Percentiles rank a stretch among this genome's conserved stretches.
These are phyloP conservation scores for Geotrypetes seraphini DNA, from an alignment of 2,797 vertebrate species.

Conservation along the genomic window DNA sequence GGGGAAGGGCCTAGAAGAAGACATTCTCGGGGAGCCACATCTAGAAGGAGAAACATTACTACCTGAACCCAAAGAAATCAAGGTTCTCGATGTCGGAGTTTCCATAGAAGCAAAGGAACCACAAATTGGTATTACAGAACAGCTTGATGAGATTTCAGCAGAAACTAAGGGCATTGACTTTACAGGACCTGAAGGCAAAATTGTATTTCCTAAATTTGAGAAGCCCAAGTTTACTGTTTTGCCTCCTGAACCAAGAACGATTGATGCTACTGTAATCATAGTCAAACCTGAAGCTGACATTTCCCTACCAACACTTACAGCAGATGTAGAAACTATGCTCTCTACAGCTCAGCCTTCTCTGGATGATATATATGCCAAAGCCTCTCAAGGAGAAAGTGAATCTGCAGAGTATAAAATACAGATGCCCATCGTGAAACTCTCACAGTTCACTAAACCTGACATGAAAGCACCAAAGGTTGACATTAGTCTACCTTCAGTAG, in stretches of 20 bases:
- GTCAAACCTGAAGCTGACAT: too few relatives aligned
- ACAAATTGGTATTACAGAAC: background rate
- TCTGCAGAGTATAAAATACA: background rate
- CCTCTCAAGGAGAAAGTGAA: background rate
- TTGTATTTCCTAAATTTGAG: slow-evolving; percentile 56
- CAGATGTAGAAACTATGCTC: fast-evolving
- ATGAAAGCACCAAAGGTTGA: background rate
- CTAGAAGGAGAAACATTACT: fast-evolving
- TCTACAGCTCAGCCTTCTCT: background rate
- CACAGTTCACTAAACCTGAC: background rate
- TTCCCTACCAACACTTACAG: background rate
- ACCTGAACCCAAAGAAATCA: too few relatives aligned
- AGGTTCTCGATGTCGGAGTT: background rate
- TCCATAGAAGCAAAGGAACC: slow-evolving; percentile 3
- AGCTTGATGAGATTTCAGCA: background rate
- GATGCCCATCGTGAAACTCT: too few relatives aligned
- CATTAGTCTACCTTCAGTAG: fast-evolving
- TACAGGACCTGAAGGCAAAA: slow-evolving; percentile 19
- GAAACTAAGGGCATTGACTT: slow-evolving; percentile 1
- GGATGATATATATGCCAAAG: fast-evolving
- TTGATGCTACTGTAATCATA: too few relatives aligned
- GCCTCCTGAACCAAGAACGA: slow-evolving; percentile 1
- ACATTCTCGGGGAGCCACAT: too few relatives aligned
- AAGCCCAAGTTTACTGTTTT: slow-evolving; percentile 48
- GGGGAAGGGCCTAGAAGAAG: background rate